Evolutionary conservation across 1,140 invertebrate species (phyloP).

Genomic region (Drosophila miranda): DNA sequence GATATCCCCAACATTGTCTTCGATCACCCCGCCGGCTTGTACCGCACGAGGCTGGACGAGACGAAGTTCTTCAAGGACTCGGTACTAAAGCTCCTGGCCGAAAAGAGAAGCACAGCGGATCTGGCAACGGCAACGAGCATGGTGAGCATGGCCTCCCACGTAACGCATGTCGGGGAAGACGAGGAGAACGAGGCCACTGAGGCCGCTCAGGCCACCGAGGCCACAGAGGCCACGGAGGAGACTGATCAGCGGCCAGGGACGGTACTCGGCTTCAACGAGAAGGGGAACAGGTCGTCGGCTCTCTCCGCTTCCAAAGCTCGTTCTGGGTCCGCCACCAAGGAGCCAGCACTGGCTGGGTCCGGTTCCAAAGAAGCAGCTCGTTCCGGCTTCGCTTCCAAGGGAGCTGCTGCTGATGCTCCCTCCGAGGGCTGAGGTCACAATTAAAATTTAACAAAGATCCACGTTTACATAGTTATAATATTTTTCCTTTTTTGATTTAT

Average conservation of each 20-base stretch:
- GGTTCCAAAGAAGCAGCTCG: too few relatives aligned
- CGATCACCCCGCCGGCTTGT: slow-evolving; percentile 56
- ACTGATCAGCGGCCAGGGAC: too few relatives aligned
- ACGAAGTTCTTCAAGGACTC: slow-evolving; percentile 49
- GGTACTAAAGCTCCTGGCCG: slow-evolving; percentile 35
- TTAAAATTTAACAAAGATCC: slow-evolving; percentile 37
- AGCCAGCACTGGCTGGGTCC: too few relatives aligned
- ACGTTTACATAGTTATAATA: slow-evolving; percentile 51
- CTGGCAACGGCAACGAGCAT: background rate
- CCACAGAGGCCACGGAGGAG: too few relatives aligned
- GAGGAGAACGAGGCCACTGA: too few relatives aligned
- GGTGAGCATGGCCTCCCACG: background rate
- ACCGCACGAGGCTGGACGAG: slow-evolving; percentile 46
- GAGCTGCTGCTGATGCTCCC: background rate
- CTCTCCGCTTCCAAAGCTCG: too few relatives aligned
- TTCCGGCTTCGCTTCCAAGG: too few relatives aligned
- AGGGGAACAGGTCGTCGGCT: too few relatives aligned
- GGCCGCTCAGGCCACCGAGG: too few relatives aligned
- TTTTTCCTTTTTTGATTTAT: slow-evolving; percentile 65
- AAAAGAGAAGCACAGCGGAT: background rate
- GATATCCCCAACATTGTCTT: slow-evolving; percentile 61
- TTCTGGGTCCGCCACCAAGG: too few relatives aligned
- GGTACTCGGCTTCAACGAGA: too few relatives aligned
- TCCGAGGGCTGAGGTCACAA: slow-evolving; percentile 7
- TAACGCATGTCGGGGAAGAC: too few relatives aligned